Evolutionary conservation across 2,797 vertebrate genomes (phyloP), one percentile per base, ranked within the genome.

Genomic region (Rhyacichthys aspro): DNA sequence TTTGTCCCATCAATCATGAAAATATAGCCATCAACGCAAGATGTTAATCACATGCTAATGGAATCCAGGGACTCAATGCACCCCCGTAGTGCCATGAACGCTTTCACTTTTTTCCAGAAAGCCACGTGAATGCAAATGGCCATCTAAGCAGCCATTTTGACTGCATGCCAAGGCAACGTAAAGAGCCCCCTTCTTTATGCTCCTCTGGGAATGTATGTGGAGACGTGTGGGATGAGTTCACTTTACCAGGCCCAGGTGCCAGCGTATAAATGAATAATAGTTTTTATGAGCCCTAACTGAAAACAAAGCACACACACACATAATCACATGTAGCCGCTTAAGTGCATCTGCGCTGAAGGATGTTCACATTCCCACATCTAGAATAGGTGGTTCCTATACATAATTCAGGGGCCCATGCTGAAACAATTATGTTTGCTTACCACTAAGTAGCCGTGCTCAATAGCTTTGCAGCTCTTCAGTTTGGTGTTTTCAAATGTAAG

Each of bases 11-110:
- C 88, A 90, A 88, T 89, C 87, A 85, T 38, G 77, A 82, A 89
- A 88, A 90, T 91, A 89, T 90, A 90, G 87, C 83, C 89, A 88
- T 90, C 89, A 90, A 86, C 63, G 63, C 45, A 55, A 84, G 83
- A 87, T 88, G 87, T 65, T 89, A 91, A 90, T 91, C 85, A 87
- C 85, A 91, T 90, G 89, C 88, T 88, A 90, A 90, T 90, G 66
- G 78, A 55, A 86, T 77, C 82, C 67, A 52, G 65, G 65, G 78
- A 75, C 79, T 88, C 86, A 84, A 83, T 83, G 79, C 78, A 67
- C 83, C 81, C 87, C 88, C 64, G 45, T 77, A 83, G 88, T 9
- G 82, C 78, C 79, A 78, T 81, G 84, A 85, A 62, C 47, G 86
- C 86, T 88, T 86, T 85, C 83, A 78, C 70, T 79, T 83, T 81